Evolutionary conservation across 2,888 invertebrate species (phyloP).

Genomic region (Willowsia nigromaculata): DNA sequence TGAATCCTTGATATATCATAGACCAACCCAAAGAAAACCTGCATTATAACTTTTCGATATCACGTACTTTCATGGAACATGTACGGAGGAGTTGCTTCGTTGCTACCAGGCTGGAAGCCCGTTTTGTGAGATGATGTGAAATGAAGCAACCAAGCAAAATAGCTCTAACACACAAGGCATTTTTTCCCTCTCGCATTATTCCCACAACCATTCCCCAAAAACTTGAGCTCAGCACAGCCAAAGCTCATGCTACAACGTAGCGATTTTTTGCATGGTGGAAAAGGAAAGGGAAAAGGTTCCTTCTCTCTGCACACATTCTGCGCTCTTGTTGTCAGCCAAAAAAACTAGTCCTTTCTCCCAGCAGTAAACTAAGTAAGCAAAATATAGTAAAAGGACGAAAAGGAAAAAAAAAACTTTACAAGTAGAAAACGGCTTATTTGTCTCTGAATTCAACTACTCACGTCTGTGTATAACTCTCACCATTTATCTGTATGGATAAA

Average conservation of each 20-base stretch:
- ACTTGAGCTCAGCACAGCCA: background rate
- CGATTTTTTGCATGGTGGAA: background rate
- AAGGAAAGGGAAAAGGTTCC: background rate
- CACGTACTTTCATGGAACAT: constrained; percentile 39
- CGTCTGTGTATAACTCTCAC: background rate
- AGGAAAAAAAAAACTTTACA: constrained; percentile 9
- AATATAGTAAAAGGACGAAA: background rate
- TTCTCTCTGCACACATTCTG: background rate
- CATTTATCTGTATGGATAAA: constrained; percentile 25
- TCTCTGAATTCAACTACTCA: background rate
- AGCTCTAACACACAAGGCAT: constrained; percentile 21
- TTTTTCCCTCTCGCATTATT: constrained; percentile 28
- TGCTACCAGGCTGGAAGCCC: background rate
- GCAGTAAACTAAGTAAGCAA: background rate
- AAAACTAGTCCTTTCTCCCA: constrained; percentile 3
- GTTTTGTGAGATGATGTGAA: constrained; percentile 13
- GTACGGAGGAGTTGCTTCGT: background rate
- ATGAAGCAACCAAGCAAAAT: constrained; percentile 67
- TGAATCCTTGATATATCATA: background rate
- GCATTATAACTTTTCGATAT: constrained; percentile 40
- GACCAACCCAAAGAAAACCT: constrained; percentile 39
- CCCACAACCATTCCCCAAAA: constrained; percentile 35
- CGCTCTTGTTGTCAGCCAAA: constrained; percentile 45
- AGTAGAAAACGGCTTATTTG: constrained; percentile 46
- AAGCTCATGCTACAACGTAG: background rate